Percentiles rank a stretch among this genome's conserved stretches.
Evolutionary conservation across 2,113 vertebrate species (phyloP).

Genomic region (Lagopus leucura): DNA sequence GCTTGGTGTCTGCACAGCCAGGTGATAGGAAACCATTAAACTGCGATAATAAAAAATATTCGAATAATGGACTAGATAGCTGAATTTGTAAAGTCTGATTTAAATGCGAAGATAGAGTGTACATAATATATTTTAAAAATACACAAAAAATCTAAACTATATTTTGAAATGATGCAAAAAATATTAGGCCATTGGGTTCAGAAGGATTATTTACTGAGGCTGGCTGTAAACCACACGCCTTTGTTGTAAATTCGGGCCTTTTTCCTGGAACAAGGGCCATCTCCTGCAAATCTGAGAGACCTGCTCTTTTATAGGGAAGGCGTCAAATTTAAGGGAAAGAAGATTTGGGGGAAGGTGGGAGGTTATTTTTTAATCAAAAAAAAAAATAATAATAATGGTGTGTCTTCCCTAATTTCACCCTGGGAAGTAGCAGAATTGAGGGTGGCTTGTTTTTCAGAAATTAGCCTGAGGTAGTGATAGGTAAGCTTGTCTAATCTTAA

Average conservation of each 20-base stretch:
- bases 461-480: neutral
- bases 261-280: neutral
- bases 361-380: neutral
- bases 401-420: neutral
- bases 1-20: neutral
- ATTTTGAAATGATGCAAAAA: neutral
- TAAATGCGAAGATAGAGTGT: neutral
- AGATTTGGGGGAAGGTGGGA: neutral
- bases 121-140: neutral
- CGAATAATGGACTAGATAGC: neutral
- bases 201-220: neutral
- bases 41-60: neutral
- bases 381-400: neutral
- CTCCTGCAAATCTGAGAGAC: neutral
- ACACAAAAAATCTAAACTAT: neutral
- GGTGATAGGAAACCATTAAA: neutral
- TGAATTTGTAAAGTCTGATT: neutral
- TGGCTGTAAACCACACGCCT: neutral
- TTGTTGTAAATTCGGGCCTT: neutral
- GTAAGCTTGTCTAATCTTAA: neutral
- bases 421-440: neutral
- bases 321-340: neutral
- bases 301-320: neutral
- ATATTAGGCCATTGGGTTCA: neutral
- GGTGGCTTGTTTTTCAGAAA: neutral